phyloP scores from a whole-genome alignment of 2,113 vertebrate species.

The Chloropsis cyanopogon region DNA sequence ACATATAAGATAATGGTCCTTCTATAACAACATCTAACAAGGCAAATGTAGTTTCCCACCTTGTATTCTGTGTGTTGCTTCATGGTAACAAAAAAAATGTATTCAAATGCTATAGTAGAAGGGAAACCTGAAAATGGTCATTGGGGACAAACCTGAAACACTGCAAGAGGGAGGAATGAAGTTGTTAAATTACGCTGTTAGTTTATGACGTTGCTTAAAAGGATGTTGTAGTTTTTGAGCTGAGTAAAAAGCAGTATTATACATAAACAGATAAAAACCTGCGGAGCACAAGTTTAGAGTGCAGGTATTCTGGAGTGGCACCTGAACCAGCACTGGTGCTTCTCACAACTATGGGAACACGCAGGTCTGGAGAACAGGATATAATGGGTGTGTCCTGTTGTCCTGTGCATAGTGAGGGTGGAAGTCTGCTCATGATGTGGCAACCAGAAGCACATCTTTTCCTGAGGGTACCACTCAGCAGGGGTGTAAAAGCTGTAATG shows the following conservation, averaged over 20 bases:
- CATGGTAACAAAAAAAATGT: not conserved
- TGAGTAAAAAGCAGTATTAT: not conserved
- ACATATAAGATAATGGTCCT: not conserved
- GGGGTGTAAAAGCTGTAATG: not conserved
- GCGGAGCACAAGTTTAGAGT: not conserved
- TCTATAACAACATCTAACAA: not conserved
- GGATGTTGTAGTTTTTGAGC: not conserved
- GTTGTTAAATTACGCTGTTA: not conserved
- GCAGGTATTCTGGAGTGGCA: not conserved
- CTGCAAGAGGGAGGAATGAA: not conserved
- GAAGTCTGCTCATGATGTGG: not conserved
- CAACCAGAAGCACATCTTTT: not conserved
- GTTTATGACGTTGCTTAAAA: not conserved
- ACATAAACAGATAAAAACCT: not conserved
- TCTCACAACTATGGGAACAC: accelerated
- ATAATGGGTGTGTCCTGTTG: accelerated
- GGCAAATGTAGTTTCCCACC: not conserved
- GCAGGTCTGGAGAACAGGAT: not conserved
- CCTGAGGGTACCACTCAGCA: not conserved
- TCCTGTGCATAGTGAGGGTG: not conserved
- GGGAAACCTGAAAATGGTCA: not conserved
- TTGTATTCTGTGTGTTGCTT: not conserved
- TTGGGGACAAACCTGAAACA: not conserved
- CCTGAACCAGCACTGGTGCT: not conserved
- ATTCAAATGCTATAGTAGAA: not conserved